Evolutionary conservation across 2,797 vertebrate genomes (phyloP).

Genomic region (Sebastolobus alascanus): DNA sequence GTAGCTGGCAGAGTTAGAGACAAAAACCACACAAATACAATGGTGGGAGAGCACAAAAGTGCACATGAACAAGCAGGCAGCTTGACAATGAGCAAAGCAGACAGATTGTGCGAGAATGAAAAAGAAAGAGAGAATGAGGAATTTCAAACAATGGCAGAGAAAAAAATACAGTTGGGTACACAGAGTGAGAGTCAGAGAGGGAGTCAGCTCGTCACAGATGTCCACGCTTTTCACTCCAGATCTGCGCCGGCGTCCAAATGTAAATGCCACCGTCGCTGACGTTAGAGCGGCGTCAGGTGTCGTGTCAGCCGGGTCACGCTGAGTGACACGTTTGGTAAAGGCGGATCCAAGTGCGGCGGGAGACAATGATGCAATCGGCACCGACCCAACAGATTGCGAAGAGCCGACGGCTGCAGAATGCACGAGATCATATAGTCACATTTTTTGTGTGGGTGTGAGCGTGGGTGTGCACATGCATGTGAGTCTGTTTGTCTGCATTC

Average conservation of each 20-base stretch:
- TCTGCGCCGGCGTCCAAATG: constrained; percentile 32
- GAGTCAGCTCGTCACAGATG: constrained; percentile 69
- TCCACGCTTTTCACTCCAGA: constrained; percentile 50
- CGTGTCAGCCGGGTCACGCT: constrained; percentile 44
- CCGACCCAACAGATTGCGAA: constrained; percentile 37
- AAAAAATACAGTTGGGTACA: constrained; percentile 45
- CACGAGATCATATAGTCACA: constrained; percentile 12
- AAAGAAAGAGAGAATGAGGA: constrained; percentile 51
- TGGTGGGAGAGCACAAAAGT: constrained; percentile 54
- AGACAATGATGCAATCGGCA: constrained; percentile 34
- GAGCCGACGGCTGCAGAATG: constrained; percentile 41
- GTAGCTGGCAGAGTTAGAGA: constrained; percentile 49
- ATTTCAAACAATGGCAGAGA: constrained; percentile 52
- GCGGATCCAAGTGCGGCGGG: constrained; percentile 29
- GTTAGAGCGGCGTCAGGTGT: constrained; percentile 56
- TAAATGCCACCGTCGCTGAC: constrained; percentile 57
- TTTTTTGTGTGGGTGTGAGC: constrained; percentile 54
- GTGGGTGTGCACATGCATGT: constrained; percentile 51
- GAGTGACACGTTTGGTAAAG: constrained; percentile 37
- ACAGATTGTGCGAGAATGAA: constrained; percentile 70
- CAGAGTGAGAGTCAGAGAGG: constrained; percentile 30
- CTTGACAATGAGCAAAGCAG: constrained; percentile 62
- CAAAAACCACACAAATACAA: constrained; percentile 48
- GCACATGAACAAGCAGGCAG: constrained; percentile 60
- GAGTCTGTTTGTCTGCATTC: constrained; percentile 39